Base-by-base conservation (phyloP, 2,797 vertebrate genomes). In the Pygocentrus nattereri region DNA sequence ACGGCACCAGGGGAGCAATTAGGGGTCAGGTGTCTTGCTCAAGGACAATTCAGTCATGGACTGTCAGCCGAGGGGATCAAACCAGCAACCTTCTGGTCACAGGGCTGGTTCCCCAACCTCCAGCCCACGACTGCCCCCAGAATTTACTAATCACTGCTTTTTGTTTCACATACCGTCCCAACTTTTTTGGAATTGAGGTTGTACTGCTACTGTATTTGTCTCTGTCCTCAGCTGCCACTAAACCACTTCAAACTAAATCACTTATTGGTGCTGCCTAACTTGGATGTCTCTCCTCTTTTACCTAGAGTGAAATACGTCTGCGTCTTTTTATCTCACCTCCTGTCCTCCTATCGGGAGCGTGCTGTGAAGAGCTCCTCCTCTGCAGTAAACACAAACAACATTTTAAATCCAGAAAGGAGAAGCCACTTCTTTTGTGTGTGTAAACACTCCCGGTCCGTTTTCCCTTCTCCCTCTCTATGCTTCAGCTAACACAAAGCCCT, bases 341-440 rank as follows among this genome's bases (percentile, higher is more conserved):
- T 15, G 58, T 59, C 56, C 56, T 59, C 56, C 25, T 16, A 4
- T 61, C 25, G 8, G 25, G 58, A 25, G 58, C 23, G 3, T 15
- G 11, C 58, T 27, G 21, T 13, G 23, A 59, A 27, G 58, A 59
- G 23, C 12, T 59, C 58, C 58, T 25, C 58, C 23, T 58, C 54
- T 58, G 54, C 58, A 62, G 59, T 62, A 62, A 62, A 62, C 27
- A 62, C 19, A 62, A 62, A 30, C 59, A 62, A 16, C 15, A 19
- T 19, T 31, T 16, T 31, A 15, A 30, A 62, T 18, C 59, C 5
- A 16, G 15, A 31, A 6, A 18, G 27, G 13, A 59, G 23, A 27
- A 30, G 27, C 27, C 5, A 4, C 27, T 62, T 31, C 59, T 19
- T 62, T 31, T 31, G 15, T 0, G 15, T 2, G 27, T 31, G 25